Conservation (phyloP, 2,888 invertebrate genomes). For the Kuschelorhynchus macadamiae region DNA sequence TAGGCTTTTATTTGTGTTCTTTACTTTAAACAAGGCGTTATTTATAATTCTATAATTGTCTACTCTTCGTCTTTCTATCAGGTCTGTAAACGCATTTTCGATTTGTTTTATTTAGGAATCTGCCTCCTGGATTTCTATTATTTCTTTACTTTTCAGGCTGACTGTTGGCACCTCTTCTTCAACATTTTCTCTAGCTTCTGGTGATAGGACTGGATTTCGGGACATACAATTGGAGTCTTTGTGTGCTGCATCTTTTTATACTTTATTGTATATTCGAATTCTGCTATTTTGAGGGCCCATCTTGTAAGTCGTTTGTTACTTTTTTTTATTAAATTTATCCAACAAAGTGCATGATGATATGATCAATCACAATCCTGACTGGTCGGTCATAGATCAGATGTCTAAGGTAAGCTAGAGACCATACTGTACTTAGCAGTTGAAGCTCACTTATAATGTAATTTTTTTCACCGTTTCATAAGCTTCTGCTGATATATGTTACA, state of each 20-base stretch:
- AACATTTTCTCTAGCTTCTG: slow-evolving; percentile 12
- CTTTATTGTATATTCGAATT: not conserved
- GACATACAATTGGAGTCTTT: slow-evolving; percentile 46
- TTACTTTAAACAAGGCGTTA: slow-evolving; percentile 39
- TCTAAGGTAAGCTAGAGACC: slow-evolving; percentile 45
- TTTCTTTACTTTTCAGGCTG: slow-evolving; percentile 28
- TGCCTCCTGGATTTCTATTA: slow-evolving; percentile 35
- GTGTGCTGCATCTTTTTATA: slow-evolving; percentile 26
- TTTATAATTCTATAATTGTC: slow-evolving; percentile 35
- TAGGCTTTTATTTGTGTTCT: not conserved
- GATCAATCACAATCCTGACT: slow-evolving; percentile 39
- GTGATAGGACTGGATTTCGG: slow-evolving; percentile 36
- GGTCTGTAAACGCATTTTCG: slow-evolving; percentile 40
- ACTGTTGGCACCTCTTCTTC: slow-evolving; percentile 22
- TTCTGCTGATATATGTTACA: not conserved
- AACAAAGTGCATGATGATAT: slow-evolving; percentile 40
- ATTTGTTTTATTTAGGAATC: slow-evolving; percentile 32
- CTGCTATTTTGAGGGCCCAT: too few species aligned
- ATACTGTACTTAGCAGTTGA: slow-evolving; percentile 46
- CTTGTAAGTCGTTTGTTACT: not conserved
- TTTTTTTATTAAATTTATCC: not conserved
- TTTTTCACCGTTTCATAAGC: not conserved
- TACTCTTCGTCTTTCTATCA: slow-evolving; percentile 12
- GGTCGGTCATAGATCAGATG: slow-evolving; percentile 48
- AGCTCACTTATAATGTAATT: slow-evolving; percentile 28